Evolutionary conservation across 1,140 invertebrate genomes (phyloP), one percentile per base, ranked within the genome.

Genomic region (Heterodera carotae): DNA sequence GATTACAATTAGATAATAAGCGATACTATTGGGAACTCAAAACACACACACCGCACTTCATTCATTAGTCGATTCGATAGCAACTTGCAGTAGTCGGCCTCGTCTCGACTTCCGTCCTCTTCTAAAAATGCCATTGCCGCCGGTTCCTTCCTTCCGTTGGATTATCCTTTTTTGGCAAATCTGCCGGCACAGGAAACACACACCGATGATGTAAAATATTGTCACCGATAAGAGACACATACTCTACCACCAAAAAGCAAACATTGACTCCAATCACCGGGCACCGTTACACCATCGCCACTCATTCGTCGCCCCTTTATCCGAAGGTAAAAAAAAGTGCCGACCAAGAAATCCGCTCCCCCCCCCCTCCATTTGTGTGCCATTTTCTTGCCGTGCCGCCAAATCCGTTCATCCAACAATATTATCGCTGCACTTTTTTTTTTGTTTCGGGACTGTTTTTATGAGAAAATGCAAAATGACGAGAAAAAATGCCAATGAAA

Each of bases 191-290:
- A n/a, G 6, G 39, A 43, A 43, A 43, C 12, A 0, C 39, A 43
- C 22, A 56, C 18, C 48, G 48, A 56, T 56, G 15, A 56, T 56
- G 48, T 56, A 56, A 56, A 56, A 56, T 56, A 56, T 56, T 56
- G 48, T 15, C 48, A 56, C 48, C 48, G 48, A 56, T 56, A 56
- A 56, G 12, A 56, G 12, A n/a, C n/a, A n/a, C n/a, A n/a, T n/a
- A n/a, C n/a, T n/a, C n/a, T n/a, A n/a, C n/a, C n/a, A n/a, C n/a
- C n/a, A n/a, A 15, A 56, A 56, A 56, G 18, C 48, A 56, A 56
- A 56, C 48, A 56, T 56, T 56, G 48, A 56, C 48, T 56, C 48
- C 48, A 56, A 56, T n/a, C n/a, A n/a, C 48, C 48, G 48, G 48
- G 48, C 48, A 56, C 15, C 15, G 48, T 56, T 56, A 56, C 48